phyloP scores from a whole-genome alignment of 2,113 vertebrate genomes.

The Canis aureus region DNA sequence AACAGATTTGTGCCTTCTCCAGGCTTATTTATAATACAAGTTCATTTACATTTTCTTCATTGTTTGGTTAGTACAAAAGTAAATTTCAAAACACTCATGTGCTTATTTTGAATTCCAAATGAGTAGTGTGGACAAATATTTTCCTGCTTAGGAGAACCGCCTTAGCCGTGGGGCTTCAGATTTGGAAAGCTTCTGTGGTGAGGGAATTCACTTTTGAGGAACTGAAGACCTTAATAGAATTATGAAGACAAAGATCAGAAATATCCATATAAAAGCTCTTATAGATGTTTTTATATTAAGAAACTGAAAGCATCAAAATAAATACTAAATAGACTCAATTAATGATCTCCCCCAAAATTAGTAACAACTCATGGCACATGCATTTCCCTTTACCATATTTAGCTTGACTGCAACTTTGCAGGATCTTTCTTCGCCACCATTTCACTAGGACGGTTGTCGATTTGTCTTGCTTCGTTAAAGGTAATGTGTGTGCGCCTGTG shows the following conservation, averaged over 20 bases:
- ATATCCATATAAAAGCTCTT: background rate
- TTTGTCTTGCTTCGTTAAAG: background rate
- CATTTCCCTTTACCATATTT: background rate
- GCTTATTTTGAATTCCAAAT: slow-evolving; percentile 39
- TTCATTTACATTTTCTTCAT: background rate
- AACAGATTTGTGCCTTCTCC: background rate
- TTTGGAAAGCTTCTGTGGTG: background rate
- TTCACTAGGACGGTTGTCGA: background rate
- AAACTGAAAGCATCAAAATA: background rate
- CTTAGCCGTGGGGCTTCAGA: background rate
- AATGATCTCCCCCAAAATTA: background rate
- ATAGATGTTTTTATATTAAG: background rate
- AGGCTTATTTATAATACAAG: background rate
- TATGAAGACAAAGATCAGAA: background rate
- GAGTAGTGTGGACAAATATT: background rate
- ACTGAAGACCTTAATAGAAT: slow-evolving; percentile 27
- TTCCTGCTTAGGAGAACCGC: background rate
- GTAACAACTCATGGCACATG: background rate
- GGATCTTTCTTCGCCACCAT: background rate
- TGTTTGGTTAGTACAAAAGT: background rate
- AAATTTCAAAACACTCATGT: background rate
- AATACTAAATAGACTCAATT: background rate
- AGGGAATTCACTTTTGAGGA: background rate
- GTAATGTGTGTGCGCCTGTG: background rate
- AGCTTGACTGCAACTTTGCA: background rate